Evolutionary conservation across 2,113 vertebrate species (phyloP).

Genomic region (Thunnus maccoyii): DNA sequence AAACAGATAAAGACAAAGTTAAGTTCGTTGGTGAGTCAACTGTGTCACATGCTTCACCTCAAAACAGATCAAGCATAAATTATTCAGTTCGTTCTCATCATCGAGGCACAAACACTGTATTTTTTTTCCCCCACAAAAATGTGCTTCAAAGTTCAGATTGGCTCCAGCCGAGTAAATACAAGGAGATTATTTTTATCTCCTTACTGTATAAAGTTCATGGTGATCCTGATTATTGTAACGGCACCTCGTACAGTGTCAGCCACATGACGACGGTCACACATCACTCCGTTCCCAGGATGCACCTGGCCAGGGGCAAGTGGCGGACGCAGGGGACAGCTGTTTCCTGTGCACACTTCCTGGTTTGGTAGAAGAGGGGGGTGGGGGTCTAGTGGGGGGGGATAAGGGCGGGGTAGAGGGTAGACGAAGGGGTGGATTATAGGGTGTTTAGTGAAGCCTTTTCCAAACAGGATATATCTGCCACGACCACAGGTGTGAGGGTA

Average conservation of each 20-base stretch:
- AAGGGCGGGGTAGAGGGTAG: slow-evolving; percentile 5
- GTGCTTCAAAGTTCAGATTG: not conserved
- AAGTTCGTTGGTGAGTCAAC: not conserved
- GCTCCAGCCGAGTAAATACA: not conserved
- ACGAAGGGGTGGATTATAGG: slow-evolving; percentile 6
- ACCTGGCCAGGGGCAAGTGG: slow-evolving; percentile 82
- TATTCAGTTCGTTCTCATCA: not conserved
- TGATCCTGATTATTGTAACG: slow-evolving; percentile 62
- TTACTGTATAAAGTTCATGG: slow-evolving; percentile 52
- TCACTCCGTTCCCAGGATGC: slow-evolving; percentile 87
- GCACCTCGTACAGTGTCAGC: slow-evolving; percentile 55
- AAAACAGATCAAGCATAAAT: not conserved
- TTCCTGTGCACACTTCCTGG: slow-evolving; percentile 87
- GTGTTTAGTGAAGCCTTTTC: slow-evolving; percentile 65
- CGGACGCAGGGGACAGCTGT: slow-evolving; percentile 86
- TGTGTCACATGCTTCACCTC: not conserved
- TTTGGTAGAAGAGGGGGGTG: slow-evolving; percentile 31
- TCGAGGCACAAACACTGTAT: not conserved
- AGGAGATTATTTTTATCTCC: slow-evolving; percentile 29
- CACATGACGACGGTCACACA: slow-evolving; percentile 71
- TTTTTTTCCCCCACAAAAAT: not conserved
- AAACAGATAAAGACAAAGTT: no score
- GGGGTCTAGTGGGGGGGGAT: not conserved
- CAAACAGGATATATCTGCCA: slow-evolving; percentile 81
- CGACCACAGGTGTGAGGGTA: slow-evolving; percentile 76